Conservation (phyloP, 2,888 invertebrate genomes). For the Rotaria macrura region DNA sequence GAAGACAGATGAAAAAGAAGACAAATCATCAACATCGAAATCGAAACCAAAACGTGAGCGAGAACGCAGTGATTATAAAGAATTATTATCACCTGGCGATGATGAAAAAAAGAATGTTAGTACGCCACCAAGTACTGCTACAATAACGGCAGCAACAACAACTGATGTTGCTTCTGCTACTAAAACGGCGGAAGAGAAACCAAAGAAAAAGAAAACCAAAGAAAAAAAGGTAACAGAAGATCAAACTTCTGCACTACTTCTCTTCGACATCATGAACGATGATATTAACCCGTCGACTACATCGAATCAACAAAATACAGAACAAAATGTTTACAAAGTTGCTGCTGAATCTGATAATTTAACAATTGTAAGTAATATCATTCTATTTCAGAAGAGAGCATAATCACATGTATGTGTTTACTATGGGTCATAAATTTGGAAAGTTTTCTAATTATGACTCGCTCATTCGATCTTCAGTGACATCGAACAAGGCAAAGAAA, state of each 20-base stretch:
- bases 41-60: not conserved
- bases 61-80: conserved; percentile 3
- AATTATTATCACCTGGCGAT: not conserved
- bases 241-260: not conserved
- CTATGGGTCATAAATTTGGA: no score
- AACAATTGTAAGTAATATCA: not conserved
- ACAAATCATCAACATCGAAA: not conserved
- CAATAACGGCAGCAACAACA: not conserved
- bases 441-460: no score
- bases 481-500: no score
- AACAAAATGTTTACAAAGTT: not conserved
- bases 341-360: not conserved
- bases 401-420: no score
- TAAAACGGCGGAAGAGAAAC: not conserved
- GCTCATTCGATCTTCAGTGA: no score
- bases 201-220: conserved; percentile 8
- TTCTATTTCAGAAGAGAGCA: not conserved
- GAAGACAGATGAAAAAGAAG: not conserved
- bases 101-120: not conserved
- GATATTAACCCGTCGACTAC: not conserved
- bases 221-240: not conserved
- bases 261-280: not conserved
- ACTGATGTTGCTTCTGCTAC: not conserved
- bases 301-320: not conserved
- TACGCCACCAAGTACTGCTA: not conserved